Conservation (phyloP, 2,797 vertebrate species). For the Poecilia wingei region DNA sequence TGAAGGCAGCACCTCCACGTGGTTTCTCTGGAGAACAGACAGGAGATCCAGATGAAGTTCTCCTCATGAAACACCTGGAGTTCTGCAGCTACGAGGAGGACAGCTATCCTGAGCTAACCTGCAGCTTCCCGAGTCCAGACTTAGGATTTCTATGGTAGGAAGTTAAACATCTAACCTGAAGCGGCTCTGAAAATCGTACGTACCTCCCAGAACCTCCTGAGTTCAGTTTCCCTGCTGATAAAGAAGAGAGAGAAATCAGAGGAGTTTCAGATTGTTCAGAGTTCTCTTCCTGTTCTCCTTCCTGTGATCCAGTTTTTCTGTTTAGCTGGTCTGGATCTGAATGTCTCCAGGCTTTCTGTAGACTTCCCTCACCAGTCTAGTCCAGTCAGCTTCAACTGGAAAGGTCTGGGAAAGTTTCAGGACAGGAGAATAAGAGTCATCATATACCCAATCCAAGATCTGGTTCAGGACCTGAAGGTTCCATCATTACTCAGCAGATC, state of each 20-base stretch:
- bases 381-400: background rate
- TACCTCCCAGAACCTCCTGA: background rate
- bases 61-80: background rate
- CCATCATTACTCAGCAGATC: background rate
- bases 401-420: background rate
- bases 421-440: background rate
- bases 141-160: background rate
- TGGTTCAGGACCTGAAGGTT: background rate
- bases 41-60: background rate
- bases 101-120: background rate
- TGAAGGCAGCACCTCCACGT: background rate
- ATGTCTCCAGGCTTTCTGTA: background rate
- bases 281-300: background rate
- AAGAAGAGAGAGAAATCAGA: constrained; percentile 1
- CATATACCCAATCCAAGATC: background rate
- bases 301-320: background rate
- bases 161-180: background rate
- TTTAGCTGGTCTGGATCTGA: background rate
- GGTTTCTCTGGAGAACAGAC: background rate
- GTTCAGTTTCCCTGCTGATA: constrained; percentile 42
- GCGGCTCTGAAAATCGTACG: background rate
- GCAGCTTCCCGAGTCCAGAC: background rate
- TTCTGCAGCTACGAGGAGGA: background rate
- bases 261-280: background rate
- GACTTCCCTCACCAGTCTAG: background rate